phyloP scores from a whole-genome alignment of 2,797 vertebrate species.

The Myripristis jacobus region DNA sequence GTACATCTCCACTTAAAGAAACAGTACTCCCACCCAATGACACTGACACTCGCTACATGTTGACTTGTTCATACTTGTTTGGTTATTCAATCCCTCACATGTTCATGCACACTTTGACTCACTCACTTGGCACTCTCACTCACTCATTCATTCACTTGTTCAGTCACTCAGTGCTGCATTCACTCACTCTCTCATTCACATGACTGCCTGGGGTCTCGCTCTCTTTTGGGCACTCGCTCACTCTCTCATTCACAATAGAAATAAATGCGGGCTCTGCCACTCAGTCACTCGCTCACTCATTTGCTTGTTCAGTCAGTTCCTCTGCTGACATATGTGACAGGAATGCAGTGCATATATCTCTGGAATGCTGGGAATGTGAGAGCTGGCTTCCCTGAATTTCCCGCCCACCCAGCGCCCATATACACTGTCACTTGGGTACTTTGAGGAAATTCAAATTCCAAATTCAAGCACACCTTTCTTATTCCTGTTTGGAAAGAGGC shows the following conservation, averaged over 20 bases:
- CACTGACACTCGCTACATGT: no score
- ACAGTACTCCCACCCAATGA: no score
- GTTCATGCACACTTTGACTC: no score
- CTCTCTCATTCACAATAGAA: neutral
- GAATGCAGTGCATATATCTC: conserved; percentile 44
- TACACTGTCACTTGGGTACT: neutral
- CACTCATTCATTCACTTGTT: neutral
- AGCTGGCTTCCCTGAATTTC: conserved; percentile 47
- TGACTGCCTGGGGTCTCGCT: neutral
- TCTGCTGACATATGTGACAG: conserved; percentile 45
- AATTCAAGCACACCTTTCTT: neutral
- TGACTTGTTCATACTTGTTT: no score
- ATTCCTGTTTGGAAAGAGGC: neutral
- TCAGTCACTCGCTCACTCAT: conserved; percentile 5
- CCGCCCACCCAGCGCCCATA: neutral
- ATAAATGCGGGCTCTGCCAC: neutral
- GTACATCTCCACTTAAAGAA: no score
- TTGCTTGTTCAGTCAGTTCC: conserved; percentile 36
- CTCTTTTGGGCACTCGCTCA: neutral
- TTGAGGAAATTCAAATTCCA: conserved; percentile 1
- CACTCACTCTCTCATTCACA: neutral
- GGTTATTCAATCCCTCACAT: neutral
- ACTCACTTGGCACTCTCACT: neutral
- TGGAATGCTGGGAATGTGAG: conserved; percentile 71
- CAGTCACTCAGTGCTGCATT: neutral